Evolutionary conservation across 1,140 invertebrate species (phyloP).

Genomic region (Zaprionus nigranus): DNA sequence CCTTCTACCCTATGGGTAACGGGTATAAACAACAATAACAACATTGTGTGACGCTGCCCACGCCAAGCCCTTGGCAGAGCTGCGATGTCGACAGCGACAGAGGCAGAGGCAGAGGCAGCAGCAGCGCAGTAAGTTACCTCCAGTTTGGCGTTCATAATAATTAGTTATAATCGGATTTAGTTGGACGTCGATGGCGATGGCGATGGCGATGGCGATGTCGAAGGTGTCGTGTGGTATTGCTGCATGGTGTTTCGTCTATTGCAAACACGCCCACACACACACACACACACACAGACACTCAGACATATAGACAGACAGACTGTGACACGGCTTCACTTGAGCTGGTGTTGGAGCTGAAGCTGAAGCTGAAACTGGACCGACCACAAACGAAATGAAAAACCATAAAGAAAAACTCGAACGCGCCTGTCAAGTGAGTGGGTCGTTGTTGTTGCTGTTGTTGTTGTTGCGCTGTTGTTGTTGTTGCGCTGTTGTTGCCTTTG

Average conservation of each 20-base stretch:
- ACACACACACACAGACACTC: conserved; percentile 25
- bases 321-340: conserved; percentile 21
- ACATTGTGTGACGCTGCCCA: too few relatives aligned
- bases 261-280: conserved; percentile 46
- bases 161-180: conserved; percentile 82
- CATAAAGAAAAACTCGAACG: conserved; percentile 47
- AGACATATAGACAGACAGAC: neutral
- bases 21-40: too few relatives aligned
- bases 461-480: conserved; percentile 3
- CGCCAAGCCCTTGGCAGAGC: too few relatives aligned
- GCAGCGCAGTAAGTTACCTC: conserved; percentile 11
- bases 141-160: conserved; percentile 69
- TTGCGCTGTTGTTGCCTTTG: conserved; percentile 29
- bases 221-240: conserved; percentile 67
- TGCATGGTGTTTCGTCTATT: conserved; percentile 31
- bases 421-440: conserved; percentile 37
- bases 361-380: conserved; percentile 36
- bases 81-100: conserved; percentile 7
- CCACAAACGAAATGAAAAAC: conserved; percentile 44
- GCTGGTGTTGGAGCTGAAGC: neutral
- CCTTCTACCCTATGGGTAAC: too few relatives aligned
- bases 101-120: conserved; percentile 4
- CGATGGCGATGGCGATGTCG: conserved; percentile 31
- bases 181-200: conserved; percentile 38
- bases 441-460: conserved; percentile 21